Evolutionary conservation across 2,888 invertebrate genomes (phyloP).

Genomic region (Chironomus riparius): DNA sequence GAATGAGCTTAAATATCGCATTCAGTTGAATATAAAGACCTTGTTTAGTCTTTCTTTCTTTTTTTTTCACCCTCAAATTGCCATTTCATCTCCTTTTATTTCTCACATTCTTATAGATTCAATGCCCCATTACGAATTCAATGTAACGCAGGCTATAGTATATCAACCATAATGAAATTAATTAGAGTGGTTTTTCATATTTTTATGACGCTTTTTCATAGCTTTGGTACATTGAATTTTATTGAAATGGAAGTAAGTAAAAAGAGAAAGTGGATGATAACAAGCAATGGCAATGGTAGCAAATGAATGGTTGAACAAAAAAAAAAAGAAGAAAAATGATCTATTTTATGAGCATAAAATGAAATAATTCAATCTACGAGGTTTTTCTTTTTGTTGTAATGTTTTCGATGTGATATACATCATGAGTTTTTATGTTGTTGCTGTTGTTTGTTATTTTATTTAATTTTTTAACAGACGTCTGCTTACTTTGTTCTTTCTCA

Average conservation of each 20-base stretch:
- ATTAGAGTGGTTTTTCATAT: conserved; percentile 17
- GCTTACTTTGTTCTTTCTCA: too few species aligned
- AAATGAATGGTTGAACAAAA: not conserved
- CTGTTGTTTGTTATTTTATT: not conserved
- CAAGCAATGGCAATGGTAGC: not conserved
- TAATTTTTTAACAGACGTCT: too few species aligned
- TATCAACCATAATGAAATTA: conserved; percentile 11
- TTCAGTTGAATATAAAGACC: too few species aligned
- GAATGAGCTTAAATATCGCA: too few species aligned
- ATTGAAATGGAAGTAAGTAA: conserved; percentile 20
- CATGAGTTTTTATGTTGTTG: not conserved
- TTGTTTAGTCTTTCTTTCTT: too few species aligned
- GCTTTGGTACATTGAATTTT: conserved; percentile 21
- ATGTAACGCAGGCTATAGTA: too few species aligned
- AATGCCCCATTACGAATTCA: too few species aligned
- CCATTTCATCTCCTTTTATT: too few species aligned
- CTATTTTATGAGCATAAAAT: conserved; percentile 15
- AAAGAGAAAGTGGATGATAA: not conserved
- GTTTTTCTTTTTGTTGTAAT: not conserved
- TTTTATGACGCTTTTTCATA: not conserved
- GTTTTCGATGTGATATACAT: not conserved
- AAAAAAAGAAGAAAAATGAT: not conserved
- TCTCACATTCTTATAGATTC: too few species aligned
- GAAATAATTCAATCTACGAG: conserved; percentile 21
- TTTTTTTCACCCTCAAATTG: too few species aligned